These are phyloP conservation scores for Leptinotarsa rubiginosa DNA, from an alignment of 2,888 invertebrate genomes.

Conservation along the genomic window DNA sequence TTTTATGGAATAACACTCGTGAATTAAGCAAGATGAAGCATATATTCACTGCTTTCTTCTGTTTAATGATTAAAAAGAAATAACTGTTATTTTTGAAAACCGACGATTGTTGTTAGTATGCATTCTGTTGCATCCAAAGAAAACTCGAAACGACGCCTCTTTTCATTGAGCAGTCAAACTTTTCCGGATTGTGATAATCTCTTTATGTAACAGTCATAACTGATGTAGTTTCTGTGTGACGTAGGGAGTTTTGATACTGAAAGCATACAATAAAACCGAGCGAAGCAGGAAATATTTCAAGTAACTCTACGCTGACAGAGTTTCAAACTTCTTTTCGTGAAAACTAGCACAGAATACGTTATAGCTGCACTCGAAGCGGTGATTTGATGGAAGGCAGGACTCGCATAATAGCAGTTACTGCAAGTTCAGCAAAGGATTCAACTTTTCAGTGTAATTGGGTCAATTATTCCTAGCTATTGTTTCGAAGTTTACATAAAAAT, in stretches of 20 bases:
- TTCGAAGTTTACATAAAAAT: too few relatives aligned
- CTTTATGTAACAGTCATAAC: too few relatives aligned
- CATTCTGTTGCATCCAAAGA: too few relatives aligned
- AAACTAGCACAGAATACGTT: background rate
- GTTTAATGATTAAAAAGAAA: too few relatives aligned
- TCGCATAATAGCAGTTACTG: background rate
- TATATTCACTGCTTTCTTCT: too few relatives aligned
- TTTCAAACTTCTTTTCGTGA: constrained; percentile 9
- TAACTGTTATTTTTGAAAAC: too few relatives aligned
- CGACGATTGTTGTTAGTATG: too few relatives aligned
- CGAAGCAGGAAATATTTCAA: background rate
- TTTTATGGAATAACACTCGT: too few relatives aligned
- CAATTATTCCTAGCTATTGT: too few relatives aligned
- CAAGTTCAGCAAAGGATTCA: background rate
- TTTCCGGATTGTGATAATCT: background rate
- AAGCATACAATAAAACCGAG: constrained; percentile 6
- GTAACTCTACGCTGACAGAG: background rate
- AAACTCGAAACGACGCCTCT: background rate
- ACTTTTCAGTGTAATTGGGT: background rate
- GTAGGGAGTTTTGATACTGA: background rate
- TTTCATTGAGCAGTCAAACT: background rate
- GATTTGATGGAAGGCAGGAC: background rate
- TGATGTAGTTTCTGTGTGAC: background rate
- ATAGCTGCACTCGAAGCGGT: background rate
- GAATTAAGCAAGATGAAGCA: too few relatives aligned